Evolutionary conservation across 2,797 vertebrate genomes (phyloP), one percentile per base, ranked within the genome.

Genomic region (Paedocypris micromegethes): DNA sequence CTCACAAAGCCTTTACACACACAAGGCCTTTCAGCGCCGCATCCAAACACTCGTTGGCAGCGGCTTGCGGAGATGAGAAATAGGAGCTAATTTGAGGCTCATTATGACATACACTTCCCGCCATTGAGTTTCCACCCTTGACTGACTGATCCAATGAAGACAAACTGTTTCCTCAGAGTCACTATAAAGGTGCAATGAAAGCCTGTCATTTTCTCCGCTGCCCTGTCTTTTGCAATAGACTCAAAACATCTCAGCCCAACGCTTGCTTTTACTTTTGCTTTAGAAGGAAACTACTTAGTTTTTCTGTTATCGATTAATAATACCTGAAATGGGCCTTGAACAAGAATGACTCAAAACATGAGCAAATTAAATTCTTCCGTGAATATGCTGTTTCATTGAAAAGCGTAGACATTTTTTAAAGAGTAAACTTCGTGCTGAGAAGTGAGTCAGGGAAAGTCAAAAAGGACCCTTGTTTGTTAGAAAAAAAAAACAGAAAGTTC

Each of bases 1-100:
- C 9, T 56, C 64, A 72, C 60, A 76, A 69, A 53, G 40, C 37
- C 45, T 40, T 50, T 5, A 70, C 37, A 43, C 6, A 3, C 59
- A n/a, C 2, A 1, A 63, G 8, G 37, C 46, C 58, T 56, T 70
- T 74, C 57, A 61, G 5, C 6, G 3, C 5, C 2, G 64, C 62
- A 63, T 59, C 64, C 54, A 59, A 64, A 64, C 65, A 56, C 66
- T 41, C 41, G 0, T 47, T 2, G 60, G 65, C 66, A 68, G 65
- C 57, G 0, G 70, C 66, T 59, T 37, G 44, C 50, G n/a, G 49
- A 66, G 53, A 72, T n/a, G 4, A 61, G 41, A 68, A 70, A 68
- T 70, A 60, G 59, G 53, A 67, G 67, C 72, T 73, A 63, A 75
- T 78, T 65, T 66, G 58, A 47, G 23, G 65, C 42, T 69, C 60